Conservation (phyloP, 2,113 vertebrate species). For the Gasterosteus nipponicus region DNA sequence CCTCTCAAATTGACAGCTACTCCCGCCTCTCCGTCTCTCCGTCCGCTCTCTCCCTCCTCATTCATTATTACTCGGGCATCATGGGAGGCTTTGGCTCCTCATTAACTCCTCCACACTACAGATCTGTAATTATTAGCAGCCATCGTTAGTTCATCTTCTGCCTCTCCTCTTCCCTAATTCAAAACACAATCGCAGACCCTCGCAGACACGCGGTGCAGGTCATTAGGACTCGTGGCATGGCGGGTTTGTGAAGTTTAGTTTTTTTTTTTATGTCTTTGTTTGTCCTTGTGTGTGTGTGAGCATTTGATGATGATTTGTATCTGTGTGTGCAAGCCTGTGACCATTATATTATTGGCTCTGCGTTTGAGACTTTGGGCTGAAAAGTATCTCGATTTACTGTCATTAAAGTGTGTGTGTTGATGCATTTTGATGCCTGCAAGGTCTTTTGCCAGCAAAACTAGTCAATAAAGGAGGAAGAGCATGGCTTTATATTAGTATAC, state of each 20-base stretch:
- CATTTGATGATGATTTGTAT: slow-evolving; percentile 5
- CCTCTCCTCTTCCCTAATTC: slow-evolving; percentile 70
- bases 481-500: not conserved
- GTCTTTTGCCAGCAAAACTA: not conserved
- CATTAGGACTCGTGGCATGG: slow-evolving; percentile 57
- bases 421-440: not conserved
- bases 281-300: not conserved
- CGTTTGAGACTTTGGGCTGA: slow-evolving; percentile 38
- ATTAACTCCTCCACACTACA: slow-evolving; percentile 78
- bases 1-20: slow-evolving; percentile 78
- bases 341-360: slow-evolving; percentile 46
- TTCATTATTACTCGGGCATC: slow-evolving; percentile 78
- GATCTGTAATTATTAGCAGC: slow-evolving; percentile 82
- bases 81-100: slow-evolving; percentile 79
- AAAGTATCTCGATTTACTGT: slow-evolving; percentile 33
- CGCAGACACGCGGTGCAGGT: slow-evolving; percentile 60
- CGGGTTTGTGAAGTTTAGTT: slow-evolving; percentile 7
- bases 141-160: slow-evolving; percentile 75
- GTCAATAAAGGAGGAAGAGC: not conserved
- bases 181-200: slow-evolving; percentile 69
- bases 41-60: slow-evolving; percentile 62
- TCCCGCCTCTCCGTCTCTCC: slow-evolving; percentile 23
- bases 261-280: not conserved
- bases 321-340: not conserved
- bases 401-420: slow-evolving; percentile 4